Base-by-base conservation (phyloP, 2,113 vertebrate genomes). In the Cyanoramphus novaezelandiae region DNA sequence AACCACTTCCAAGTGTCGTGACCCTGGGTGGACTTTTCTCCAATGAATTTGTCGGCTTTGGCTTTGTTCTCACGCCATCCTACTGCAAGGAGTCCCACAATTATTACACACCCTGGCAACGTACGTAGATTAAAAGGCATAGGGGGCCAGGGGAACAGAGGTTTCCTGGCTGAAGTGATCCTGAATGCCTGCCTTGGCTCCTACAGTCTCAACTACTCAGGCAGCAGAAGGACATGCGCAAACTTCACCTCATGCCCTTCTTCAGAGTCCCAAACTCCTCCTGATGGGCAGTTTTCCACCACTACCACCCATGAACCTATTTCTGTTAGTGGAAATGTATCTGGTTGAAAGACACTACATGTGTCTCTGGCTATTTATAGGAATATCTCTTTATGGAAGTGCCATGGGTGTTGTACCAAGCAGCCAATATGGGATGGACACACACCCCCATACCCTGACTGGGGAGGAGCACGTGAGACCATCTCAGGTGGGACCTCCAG, bases 1-100 rank as follows among this genome's bases (percentile, higher is more conserved):
- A 17, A 47, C 29, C 0, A 1, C n/a, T 7, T 37, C 64, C 1
- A 6, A 43, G 25, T 1, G 13, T 9, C 0, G 0, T 8, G 12
- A 11, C 17, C 74, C n/a, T 19, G 37, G 64, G 21, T 12, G 23
- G 69, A 37, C 17, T 84, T 87, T 71, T 52, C n/a, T 49, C 43
- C 59, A 27, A 5, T 3, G 4, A 27, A 52, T 59, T 31, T 44
- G 25, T 28, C 64, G 47, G 20, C 44, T 72, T 37, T 50, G 41
- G 59, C 35, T 77, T 44, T 33, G 13, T 23, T 46, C 47, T 78
- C 35, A 11, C 0, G 0, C 19, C 52, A 44, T 9, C 25, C 41
- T 41, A 27, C 41, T 60, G 39, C 68, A 39, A 53, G 68, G 78
- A 28, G 39, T 39, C 64, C 41, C 59, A 33, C 37, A 14, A 6